Base-by-base conservation (phyloP, 2,888 invertebrate species). In the Dichetophora obliterata region DNA sequence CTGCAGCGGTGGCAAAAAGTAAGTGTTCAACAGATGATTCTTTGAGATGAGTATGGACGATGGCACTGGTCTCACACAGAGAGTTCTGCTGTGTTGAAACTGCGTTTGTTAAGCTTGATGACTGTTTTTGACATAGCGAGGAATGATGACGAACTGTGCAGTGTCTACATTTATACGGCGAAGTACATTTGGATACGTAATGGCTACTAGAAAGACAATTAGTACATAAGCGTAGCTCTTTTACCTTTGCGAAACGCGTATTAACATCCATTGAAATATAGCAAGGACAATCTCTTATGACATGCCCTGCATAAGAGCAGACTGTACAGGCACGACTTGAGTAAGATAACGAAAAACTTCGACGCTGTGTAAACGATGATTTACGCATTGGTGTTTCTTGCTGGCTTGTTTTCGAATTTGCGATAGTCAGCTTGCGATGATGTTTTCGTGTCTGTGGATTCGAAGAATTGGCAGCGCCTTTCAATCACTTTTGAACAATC, bases 1-100 rank as follows among this genome's bases (percentile, higher is more conserved):
- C 72, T 54, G 78, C 27, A 16, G 82, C 79, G 5, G 78, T 81
- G 22, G 79, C 79, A 9, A 81, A 70, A 14, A 82, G 65, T 0
- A 80, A 34, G 11, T 75, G 59, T 31, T 76, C 72, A 5, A 11
- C 22, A 37, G 72, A 66, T 6, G 73, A 75, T 43, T 74, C 70
- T 19, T 77, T n/a, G 50, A 78, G 50, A 63, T 78, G 76, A 3
- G 73, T 74, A 52, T 78, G 76, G 31, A 63, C 63, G 27, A 27
- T 63, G 8, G 37, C 37, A 34, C 63, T 27, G 31, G 27, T 27
- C 27, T 24, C 31, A 61, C 14, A n/a, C 1, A 5, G 5, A 8
- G 37, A 37, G 8, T 37, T 37, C 37, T 37, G 37, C 4, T 5
- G 37, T 37, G 37, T 4, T 63, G 63, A 11, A 63, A 16, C 16